A percentile compares a stretch with the other conserved stretches of the same genome.
phyloP scores from a whole-genome alignment of 2,113 vertebrate genomes.

The Pitta sordida region DNA sequence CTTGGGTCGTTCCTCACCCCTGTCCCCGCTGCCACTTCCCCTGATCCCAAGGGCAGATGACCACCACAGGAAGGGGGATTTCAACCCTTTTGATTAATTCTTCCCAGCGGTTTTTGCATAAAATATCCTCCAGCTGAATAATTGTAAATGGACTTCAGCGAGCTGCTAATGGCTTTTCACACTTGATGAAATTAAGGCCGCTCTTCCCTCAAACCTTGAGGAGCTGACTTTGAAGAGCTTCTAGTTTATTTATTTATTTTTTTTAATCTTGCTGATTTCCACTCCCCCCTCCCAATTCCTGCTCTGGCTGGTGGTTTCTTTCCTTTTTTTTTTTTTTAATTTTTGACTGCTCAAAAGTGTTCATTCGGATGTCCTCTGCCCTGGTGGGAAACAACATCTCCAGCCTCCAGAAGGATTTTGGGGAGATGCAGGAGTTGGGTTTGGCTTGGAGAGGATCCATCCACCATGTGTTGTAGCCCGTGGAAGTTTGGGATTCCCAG shows the following conservation, averaged over 20 bases:
- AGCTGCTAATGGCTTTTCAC: conserved; percentile 14
- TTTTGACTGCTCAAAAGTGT: background rate
- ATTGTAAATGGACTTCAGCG: conserved; percentile 6
- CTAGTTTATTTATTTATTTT: background rate
- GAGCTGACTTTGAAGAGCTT: background rate
- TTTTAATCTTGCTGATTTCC: background rate
- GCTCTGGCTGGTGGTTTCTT: background rate
- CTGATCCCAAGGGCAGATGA: background rate
- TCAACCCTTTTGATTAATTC: background rate
- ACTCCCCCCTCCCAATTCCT: background rate
- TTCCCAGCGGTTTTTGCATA: background rate
- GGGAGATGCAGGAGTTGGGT: background rate
- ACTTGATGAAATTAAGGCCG: background rate
- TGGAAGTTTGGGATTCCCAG: background rate
- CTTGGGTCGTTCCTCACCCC: fast-evolving
- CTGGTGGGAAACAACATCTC: background rate
- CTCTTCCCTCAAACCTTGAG: background rate
- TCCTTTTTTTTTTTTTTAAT: background rate
- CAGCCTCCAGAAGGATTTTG: background rate
- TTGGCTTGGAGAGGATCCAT: background rate
- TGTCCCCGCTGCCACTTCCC: background rate
- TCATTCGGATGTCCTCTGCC: background rate
- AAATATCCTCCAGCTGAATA: background rate
- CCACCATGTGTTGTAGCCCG: background rate
- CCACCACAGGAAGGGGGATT: background rate